Base-by-base conservation (phyloP, 37 sponge, comb jelly and placozoan species). In the Geodia barretti region DNA sequence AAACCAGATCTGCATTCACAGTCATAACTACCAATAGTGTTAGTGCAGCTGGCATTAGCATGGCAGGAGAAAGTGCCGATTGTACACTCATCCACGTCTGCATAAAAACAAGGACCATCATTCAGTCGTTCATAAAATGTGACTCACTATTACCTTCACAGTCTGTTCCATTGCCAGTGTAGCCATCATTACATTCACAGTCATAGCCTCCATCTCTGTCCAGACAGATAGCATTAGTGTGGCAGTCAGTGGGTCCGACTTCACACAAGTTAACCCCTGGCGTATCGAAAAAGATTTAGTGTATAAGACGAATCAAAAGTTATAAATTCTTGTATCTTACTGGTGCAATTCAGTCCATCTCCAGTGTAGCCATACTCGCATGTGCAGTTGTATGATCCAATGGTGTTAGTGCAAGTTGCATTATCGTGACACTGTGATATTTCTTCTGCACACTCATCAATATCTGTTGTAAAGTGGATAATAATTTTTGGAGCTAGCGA, bases 261-360 rank as follows among this genome's bases (percentile, higher is more conserved):
- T 0, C 17, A 64, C 89, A 89, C 58, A 79, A 79, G 79, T 89
- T 60, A 79, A 73, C 68, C 42, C 83, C 89, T 81, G 60, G 28
- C 35, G n/a, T 32, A 62, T 37, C n/a, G n/a, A n/a, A n/a, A n/a
- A n/a, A n/a, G n/a, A n/a, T n/a, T n/a, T n/a, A n/a, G n/a, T n/a
- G n/a, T n/a, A n/a, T n/a, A n/a, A n/a, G n/a, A 60, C 5, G 3
- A 24, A 5, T 3, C 3, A n/a, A 40, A 39, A 17, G 47, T 41
- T 73, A 41, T 2, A 58, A 26, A 5, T 47, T 23, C 34, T 29
- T 23, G 8, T 70, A 17, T 58, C 62, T 71, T 74, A 74, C 26
- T 30, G 31, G 68, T 19, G 30, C 54, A 47, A 47, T 14, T 47
- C 7, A 7, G 7, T 47, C 54, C 54, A 47, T 47, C 14, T 47